Base-by-base conservation (phyloP, 2,113 vertebrate genomes). In the Phaetusa simplex region DNA sequence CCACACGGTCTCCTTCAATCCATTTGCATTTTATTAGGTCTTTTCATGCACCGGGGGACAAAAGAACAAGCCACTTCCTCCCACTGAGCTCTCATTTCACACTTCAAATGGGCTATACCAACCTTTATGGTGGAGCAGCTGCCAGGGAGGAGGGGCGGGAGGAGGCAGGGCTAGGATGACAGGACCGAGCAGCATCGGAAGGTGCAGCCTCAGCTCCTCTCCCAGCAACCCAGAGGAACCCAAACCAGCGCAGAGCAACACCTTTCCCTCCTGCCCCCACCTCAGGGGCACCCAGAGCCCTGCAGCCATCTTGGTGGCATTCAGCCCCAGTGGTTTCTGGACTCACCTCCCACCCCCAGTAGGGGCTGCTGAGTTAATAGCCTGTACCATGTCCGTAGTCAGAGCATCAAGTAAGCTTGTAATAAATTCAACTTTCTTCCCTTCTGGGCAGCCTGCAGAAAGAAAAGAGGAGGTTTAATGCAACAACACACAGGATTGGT, bases 331-430 rank as follows among this genome's bases (percentile, higher is more conserved):
- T 15, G 74, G 47, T 71, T 90, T 95, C 88, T 67, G 73, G 87
- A 98, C 99, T 99, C 98, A 99, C 99, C 99, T 99, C 98, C 99
- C 99, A 89, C 99, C 99, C 98, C 99, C 98, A 97, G 99, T 98
- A 95, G 99, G 99, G 82, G 98, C 98, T 96, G 99, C 99, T 86
- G 99, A 99, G 98, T 99, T 99, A 98, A 99, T 99, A 94, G 99
- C 99, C 91, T 99, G 99, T 95, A 99, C 99, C 99, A 99, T 99
- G 98, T 99, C 99, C 21, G 99, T 99, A 95, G 99, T 99, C 93
- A 99, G 98, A 42, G 99, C 99, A 84, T 99, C 99, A 96, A 99
- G 98, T 55, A 99, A 97, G 97, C 99, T 99, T 87, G 99, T 99
- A 97, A 99, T 99, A 97, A 99, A 99, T 97, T 99, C 99, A 97